phyloP scores from a whole-genome alignment of 2,888 invertebrate species.

The Pheosia tremula region DNA sequence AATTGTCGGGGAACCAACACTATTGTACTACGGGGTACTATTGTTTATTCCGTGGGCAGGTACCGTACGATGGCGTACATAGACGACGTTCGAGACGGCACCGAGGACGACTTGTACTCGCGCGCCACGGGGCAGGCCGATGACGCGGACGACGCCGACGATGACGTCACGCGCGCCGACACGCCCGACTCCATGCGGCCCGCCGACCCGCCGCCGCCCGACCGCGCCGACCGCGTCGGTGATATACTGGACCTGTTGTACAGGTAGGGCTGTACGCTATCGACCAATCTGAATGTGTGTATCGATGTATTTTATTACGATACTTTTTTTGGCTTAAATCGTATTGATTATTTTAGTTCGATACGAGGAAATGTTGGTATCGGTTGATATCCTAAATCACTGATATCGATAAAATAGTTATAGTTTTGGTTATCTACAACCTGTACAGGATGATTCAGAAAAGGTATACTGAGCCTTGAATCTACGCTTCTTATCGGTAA shows the following conservation, averaged over 20 bases:
- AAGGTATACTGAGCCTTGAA: too few relatives aligned
- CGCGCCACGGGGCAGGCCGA: constrained; percentile 63
- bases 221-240: constrained; percentile 37
- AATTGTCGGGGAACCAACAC: too few relatives aligned
- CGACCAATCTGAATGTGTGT: background rate
- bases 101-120: constrained; percentile 73
- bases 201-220: constrained; percentile 14
- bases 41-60: constrained; percentile 27
- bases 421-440: too few relatives aligned
- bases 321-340: too few relatives aligned
- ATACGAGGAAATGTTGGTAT: too few relatives aligned
- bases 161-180: constrained; percentile 22
- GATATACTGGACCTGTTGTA: constrained; percentile 72
- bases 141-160: constrained; percentile 27
- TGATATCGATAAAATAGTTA: too few relatives aligned
- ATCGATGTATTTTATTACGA: too few relatives aligned
- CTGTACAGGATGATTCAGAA: too few relatives aligned
- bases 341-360: too few relatives aligned
- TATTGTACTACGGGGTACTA: too few relatives aligned
- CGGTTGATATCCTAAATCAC: too few relatives aligned
- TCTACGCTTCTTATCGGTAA: too few relatives aligned
- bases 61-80: constrained; percentile 83
- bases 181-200: constrained; percentile 14
- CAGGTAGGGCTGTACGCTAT: constrained; percentile 40
- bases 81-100: constrained; percentile 73